Evolutionary conservation across 2,888 invertebrate genomes (phyloP), one percentile per base, ranked within the genome.

Genomic region (Osmoderma eremita): DNA sequence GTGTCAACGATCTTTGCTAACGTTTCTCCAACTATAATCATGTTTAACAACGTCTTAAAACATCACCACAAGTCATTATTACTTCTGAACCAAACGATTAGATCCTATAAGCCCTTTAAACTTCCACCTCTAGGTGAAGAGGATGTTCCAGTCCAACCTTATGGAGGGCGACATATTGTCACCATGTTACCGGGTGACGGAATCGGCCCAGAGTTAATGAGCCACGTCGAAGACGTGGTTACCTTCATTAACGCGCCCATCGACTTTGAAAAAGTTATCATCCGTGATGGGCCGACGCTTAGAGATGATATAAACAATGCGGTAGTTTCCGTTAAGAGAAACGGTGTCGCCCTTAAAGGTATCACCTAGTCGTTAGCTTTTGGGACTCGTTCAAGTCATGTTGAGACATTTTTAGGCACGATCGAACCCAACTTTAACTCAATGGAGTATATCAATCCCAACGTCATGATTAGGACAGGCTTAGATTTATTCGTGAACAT

Each of bases 401-500:
- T 54, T 36, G 12, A 3, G n/a, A 4, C 3, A 30, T 18, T 56
- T 54, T 15, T 20, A 67, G 67, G 63, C 4, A 64, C 65, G 5
- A 68, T 68, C 36, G 64, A 64, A 41, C 68, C 67, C 22, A 58
- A 64, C 39, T 22, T 68, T 10, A 51, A 64, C 20, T 17, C 20
- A 4, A 8, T 17, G 4, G 36, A 68, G 36, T 68, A 51, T 24
- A 58, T 20, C 12, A 68, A 68, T 48, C 82, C 86, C 69, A 88
- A 88, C 78, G 84, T 87, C n/a, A 82, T 82, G 17, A 76, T 88
- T 17, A 76, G 87, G 58, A 81, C 83, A 38, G 80, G 84, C 54
- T 78, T 89, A 54, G 85, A 88, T 74, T 78, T 89, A 41, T 88
- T 83, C 79, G 86, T 86, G 13, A 86, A 86, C 75, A 81, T 88